A percentile compares a stretch with the other conserved stretches of the same genome.
Conservation (phyloP, 2,113 vertebrate genomes). For the Oncorhynchus tshawytscha region DNA sequence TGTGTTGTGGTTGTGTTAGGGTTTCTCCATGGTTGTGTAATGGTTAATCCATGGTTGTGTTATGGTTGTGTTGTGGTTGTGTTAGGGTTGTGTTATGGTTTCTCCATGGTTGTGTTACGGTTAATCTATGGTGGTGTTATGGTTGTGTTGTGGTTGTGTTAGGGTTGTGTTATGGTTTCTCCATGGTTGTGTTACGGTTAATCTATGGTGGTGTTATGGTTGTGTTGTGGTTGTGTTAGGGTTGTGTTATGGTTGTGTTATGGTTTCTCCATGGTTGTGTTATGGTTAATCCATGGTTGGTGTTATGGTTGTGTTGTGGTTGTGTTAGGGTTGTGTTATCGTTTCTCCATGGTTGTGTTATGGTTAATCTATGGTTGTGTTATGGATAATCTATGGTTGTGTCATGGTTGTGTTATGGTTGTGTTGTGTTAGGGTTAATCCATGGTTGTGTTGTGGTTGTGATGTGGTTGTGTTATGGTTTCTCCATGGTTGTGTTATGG, state of each 20-base stretch:
- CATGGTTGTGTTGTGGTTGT: not conserved
- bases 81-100: not conserved
- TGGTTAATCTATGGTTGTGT: not conserved
- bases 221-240: not conserved
- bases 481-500: slow-evolving; percentile 21
- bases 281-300: not conserved
- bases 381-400: not conserved
- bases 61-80: not conserved
- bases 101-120: not conserved
- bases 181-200: not conserved
- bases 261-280: not conserved
- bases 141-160: not conserved
- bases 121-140: not conserved
- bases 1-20: not conserved
- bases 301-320: not conserved
- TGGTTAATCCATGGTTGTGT: not conserved
- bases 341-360: not conserved
- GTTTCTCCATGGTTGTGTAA: not conserved
- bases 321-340: not conserved
- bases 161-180: not conserved
- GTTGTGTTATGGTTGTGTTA: not conserved
- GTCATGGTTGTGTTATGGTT: not conserved
- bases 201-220: not conserved
- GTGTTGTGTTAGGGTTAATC: not conserved
- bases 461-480: slow-evolving; percentile 12